Percentiles rank a stretch among this genome's conserved stretches.
Conservation (phyloP, 23 tunicate species). For the Trididemnum clinides region DNA sequence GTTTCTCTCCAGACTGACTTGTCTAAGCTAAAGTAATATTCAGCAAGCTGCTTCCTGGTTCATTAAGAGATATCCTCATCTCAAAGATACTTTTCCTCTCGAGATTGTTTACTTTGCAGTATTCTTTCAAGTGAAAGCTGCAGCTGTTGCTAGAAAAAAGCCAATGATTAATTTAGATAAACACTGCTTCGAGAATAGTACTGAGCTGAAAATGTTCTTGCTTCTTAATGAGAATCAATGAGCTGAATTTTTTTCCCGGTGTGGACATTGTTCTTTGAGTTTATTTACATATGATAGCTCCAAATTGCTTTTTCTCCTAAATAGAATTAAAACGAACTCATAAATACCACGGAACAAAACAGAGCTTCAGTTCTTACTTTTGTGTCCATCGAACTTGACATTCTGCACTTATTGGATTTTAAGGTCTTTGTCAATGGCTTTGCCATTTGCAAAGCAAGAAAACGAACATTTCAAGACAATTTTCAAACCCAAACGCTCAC, state of each 20-base stretch:
- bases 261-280: background rate
- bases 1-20: background rate
- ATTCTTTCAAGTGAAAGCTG: slow-evolving; percentile 1
- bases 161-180: background rate
- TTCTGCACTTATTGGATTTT: background rate
- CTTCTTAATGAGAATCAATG: background rate
- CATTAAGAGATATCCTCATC: background rate
- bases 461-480: background rate
- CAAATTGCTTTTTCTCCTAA: background rate
- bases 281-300: too few relatives aligned
- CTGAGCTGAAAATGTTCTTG: background rate
- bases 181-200: background rate
- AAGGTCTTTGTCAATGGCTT: background rate
- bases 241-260: background rate
- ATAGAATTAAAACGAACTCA: background rate
- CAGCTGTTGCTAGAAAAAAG: background rate
- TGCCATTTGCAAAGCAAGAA: background rate
- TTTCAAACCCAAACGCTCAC: too few relatives aligned
- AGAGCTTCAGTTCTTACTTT: too few relatives aligned
- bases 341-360: too few relatives aligned
- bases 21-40: background rate
- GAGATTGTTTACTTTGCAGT: slow-evolving; percentile 2
- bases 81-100: background rate
- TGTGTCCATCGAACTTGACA: background rate
- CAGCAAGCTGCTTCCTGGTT: background rate